A percentile compares a stretch with the other conserved stretches of the same genome.
phyloP scores from a whole-genome alignment of 1,140 invertebrate species.

The Micrasema longulum region DNA sequence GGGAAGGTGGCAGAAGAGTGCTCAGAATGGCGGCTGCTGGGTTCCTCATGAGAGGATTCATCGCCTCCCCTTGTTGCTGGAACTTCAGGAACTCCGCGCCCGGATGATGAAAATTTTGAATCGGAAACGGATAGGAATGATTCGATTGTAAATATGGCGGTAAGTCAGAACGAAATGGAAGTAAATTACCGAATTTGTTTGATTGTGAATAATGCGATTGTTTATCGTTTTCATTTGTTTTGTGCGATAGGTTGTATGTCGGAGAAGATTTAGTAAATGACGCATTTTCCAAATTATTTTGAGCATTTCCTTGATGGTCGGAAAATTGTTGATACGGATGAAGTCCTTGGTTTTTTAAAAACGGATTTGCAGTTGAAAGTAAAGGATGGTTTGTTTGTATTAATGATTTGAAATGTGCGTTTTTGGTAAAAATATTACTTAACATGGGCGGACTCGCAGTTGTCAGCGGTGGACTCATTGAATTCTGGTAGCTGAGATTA shows the following conservation, averaged over 20 bases:
- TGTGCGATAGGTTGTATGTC: slow-evolving; percentile 19
- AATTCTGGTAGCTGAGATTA: slow-evolving; percentile 78
- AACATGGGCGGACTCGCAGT: slow-evolving; percentile 65
- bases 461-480: slow-evolving; percentile 77
- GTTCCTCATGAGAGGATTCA: slow-evolving; percentile 69
- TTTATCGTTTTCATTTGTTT: slow-evolving; percentile 56
- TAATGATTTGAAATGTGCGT: slow-evolving; percentile 61
- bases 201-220: slow-evolving; percentile 57
- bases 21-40: slow-evolving; percentile 77
- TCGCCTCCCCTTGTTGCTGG: slow-evolving; percentile 62
- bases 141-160: slow-evolving; percentile 61
- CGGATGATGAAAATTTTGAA: slow-evolving; percentile 64
- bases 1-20: slow-evolving; percentile 84
- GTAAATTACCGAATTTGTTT: slow-evolving; percentile 63
- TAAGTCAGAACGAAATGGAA: slow-evolving; percentile 69
- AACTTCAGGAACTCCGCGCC: slow-evolving; percentile 65
- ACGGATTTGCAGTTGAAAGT: slow-evolving; percentile 65
- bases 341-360: slow-evolving; percentile 68
- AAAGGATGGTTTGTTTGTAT: slow-evolving; percentile 63
- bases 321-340: slow-evolving; percentile 65
- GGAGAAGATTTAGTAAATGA: slow-evolving; percentile 48
- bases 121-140: slow-evolving; percentile 63
- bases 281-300: slow-evolving; percentile 58
- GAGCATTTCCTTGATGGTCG: slow-evolving; percentile 57
- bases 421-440: slow-evolving; percentile 59